Base-by-base conservation (phyloP, 2,797 vertebrate species). In the Limosa lapponica region DNA sequence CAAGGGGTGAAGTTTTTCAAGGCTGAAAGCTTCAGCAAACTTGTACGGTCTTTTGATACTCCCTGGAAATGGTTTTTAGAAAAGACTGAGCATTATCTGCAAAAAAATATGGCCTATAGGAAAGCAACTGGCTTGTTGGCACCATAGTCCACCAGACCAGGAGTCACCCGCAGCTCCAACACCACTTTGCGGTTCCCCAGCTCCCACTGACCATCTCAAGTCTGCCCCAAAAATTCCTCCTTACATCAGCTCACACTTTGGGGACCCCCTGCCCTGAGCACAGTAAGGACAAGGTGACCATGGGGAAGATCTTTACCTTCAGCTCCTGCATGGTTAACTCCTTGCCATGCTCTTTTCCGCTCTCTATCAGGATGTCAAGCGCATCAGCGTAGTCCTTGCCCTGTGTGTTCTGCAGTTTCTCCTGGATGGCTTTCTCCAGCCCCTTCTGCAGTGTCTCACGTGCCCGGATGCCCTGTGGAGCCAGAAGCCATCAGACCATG, bases 281-380 rank as follows among this genome's bases (percentile, higher is more conserved):
- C 51, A 43, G 13, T 20, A 8, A 49, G 7, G 27, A 3, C 22
- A 4, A 34, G 27, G 36, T 0, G 8, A 8, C 10, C 30, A 7
- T 1, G 1, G 32, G 48, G 41, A 19, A 55, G 54, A 11, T 4
- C 13, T 70, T 93, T 97, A 99, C 99, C 99, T 99, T 99, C 64
- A 99, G 98, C 74, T 99, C 99, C 97, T 99, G 99, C 99, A 99
- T 99, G 93, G 98, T 99, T 93, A 99, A 98, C 96, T 99, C 99
- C 14, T 99, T 98, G 85, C 99, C 99, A 0, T 99, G 99, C 93
- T 99, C 99, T 69, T 99, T 99, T 88, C 99, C 99, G 2, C 99
- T 99, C 94, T 99, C 99, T 14, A 99, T 98, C 96, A 99, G 98
- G 85, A 99, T 99, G 82, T 99, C 99, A 96, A 99, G 96, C 0